Evolutionary conservation across 2,888 invertebrate genomes (phyloP).

Genomic region (Apoda limacodes): DNA sequence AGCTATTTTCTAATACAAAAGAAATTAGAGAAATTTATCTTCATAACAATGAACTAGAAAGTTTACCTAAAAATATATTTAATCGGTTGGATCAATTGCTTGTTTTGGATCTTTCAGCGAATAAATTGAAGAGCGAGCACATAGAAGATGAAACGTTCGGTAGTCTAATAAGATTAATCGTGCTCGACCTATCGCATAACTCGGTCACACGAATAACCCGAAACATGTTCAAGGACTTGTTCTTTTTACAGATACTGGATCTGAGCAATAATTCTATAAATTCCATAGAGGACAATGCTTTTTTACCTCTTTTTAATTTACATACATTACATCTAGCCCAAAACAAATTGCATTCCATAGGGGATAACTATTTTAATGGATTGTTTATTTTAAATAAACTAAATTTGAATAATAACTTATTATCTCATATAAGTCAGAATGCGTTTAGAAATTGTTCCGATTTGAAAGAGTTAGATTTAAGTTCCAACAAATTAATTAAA

Average conservation of each 20-base stretch:
- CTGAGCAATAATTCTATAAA: conserved; percentile 87
- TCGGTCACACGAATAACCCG: conserved; percentile 82
- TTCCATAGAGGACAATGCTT: conserved; percentile 87
- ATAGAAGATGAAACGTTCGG: conserved; percentile 89
- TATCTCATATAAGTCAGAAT: conserved; percentile 80
- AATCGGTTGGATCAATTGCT: conserved; percentile 87
- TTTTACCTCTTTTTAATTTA: conserved; percentile 87
- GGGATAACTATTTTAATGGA: conserved; percentile 85
- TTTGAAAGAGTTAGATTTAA: conserved; percentile 88
- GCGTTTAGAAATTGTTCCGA: conserved; percentile 91
- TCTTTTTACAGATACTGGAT: conserved; percentile 87
- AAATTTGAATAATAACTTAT: conserved; percentile 85
- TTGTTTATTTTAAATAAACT: conserved; percentile 86
- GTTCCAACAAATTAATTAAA: conserved; percentile 84
- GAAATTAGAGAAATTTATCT: conserved; percentile 87
- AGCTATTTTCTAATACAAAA: conserved; percentile 82
- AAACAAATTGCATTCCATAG: conserved; percentile 84
- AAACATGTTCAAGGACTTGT: conserved; percentile 87
- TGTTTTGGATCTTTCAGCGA: conserved; percentile 86
- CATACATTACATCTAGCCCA: conserved; percentile 90
- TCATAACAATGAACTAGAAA: conserved; percentile 87
- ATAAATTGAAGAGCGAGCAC: conserved; percentile 87
- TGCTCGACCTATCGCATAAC: conserved; percentile 89
- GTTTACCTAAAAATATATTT: conserved; percentile 85
- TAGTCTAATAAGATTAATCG: conserved; percentile 86